phyloP scores from a whole-genome alignment of 2,113 vertebrate species.

The Callithrix jacchus region DNA sequence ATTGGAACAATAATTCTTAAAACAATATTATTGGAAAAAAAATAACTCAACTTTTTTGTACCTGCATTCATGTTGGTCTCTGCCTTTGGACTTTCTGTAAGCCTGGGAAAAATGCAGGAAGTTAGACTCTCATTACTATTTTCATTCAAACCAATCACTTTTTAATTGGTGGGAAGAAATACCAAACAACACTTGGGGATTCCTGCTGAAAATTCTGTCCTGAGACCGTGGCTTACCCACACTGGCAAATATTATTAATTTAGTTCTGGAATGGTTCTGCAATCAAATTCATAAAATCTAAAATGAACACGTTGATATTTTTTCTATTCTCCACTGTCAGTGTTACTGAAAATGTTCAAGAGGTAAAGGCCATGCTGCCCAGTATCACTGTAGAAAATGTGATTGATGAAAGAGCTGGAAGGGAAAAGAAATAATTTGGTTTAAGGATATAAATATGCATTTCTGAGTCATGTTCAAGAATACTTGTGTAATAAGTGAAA shows the following conservation, averaged over 20 bases:
- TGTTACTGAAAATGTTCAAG: conserved; percentile 8
- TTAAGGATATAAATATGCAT: background rate
- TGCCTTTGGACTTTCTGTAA: background rate
- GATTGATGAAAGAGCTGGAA: background rate
- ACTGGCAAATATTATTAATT: background rate
- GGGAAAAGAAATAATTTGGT: background rate
- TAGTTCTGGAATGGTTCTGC: background rate
- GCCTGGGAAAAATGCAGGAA: background rate
- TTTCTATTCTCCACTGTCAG: background rate
- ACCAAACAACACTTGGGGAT: background rate
- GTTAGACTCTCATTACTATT: background rate
- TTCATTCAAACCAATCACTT: background rate
- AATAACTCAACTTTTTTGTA: background rate
- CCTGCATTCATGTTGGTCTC: background rate
- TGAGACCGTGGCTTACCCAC: background rate
- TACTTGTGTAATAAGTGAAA: conserved; percentile 15
- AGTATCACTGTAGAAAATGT: background rate
- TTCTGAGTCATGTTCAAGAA: background rate
- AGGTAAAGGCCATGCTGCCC: background rate
- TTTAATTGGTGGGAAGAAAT: background rate
- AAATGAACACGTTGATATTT: background rate
- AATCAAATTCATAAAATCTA: background rate
- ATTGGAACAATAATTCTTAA: no score
- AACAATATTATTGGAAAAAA: background rate
- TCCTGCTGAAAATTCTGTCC: background rate